A percentile compares a stretch with the other conserved stretches of the same genome.
Conservation (phyloP, 2,797 vertebrate genomes). For the Hirundo rustica region DNA sequence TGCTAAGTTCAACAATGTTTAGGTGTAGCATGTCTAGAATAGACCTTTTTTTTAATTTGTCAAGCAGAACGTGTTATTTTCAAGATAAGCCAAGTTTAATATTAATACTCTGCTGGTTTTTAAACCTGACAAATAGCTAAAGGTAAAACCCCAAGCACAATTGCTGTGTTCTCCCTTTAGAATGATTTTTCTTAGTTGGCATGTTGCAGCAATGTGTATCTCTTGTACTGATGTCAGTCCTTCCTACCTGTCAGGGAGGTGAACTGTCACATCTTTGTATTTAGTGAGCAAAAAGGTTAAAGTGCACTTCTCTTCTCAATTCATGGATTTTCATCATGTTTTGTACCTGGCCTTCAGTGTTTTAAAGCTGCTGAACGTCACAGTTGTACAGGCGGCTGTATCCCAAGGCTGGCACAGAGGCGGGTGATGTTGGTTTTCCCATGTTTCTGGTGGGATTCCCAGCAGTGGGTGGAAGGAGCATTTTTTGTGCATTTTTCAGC, state of each 20-base stretch:
- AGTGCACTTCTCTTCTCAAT: neutral
- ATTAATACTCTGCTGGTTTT: neutral
- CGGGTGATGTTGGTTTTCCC: accelerated
- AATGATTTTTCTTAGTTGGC: neutral
- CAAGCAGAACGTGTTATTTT: neutral
- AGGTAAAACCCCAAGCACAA: neutral
- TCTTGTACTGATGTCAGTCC: neutral
- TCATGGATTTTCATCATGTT: accelerated
- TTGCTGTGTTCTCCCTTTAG: neutral
- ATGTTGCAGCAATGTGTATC: neutral
- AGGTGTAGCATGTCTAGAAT: neutral
- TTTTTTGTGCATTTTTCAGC: too few relatives aligned
- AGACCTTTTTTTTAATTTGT: neutral
- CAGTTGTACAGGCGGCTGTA: accelerated
- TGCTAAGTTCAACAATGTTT: neutral
- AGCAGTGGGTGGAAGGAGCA: accelerated
- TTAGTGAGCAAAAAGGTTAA: neutral
- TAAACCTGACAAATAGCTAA: neutral
- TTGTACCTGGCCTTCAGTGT: neutral
- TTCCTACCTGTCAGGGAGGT: neutral
- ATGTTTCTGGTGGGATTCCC: accelerated
- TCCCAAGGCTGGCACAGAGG: accelerated
- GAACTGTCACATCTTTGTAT: neutral
- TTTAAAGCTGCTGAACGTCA: accelerated
- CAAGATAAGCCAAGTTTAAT: neutral